Evolutionary conservation across 2,113 vertebrate genomes (phyloP).

Genomic region (Piaya cayana): DNA sequence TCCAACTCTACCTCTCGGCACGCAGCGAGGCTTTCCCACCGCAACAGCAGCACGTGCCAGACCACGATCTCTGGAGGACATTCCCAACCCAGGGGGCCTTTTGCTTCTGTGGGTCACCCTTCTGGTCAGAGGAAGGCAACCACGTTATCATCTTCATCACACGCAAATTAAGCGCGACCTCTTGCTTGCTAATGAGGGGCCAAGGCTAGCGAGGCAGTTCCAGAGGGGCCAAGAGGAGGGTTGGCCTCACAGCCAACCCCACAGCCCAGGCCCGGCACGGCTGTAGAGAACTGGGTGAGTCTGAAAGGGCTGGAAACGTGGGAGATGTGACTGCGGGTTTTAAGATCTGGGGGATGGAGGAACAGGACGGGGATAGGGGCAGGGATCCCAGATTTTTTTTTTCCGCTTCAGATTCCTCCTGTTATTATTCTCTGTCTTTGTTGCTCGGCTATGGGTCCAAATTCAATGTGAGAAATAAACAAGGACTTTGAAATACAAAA

Average conservation of each 20-base stretch:
- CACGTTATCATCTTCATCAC: accelerated
- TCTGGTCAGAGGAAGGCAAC: neutral
- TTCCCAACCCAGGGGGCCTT: neutral
- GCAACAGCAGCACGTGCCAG: accelerated
- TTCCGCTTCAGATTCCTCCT: conserved; percentile 38
- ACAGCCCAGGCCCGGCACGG: accelerated
- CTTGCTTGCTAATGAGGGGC: accelerated
- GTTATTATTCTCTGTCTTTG: conserved; percentile 55
- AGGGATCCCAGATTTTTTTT: conserved; percentile 24
- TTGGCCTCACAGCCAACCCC: neutral
- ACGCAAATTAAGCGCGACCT: neutral
- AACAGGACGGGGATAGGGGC: neutral
- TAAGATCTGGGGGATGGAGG: neutral
- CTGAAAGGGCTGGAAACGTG: neutral
- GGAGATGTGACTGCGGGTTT: neutral
- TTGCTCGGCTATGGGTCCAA: conserved; percentile 67
- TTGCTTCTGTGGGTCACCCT: neutral
- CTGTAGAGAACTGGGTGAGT: neutral
- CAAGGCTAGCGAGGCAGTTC: neutral
- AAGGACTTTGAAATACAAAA: conserved; percentile 74
- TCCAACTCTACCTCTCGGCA: conserved; percentile 21
- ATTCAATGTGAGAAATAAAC: conserved; percentile 74
- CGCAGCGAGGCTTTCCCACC: neutral
- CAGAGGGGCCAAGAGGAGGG: neutral
- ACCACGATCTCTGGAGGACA: accelerated